Evolutionary conservation across 2,797 vertebrate genomes (phyloP).

Genomic region (Mormyrus hasselquistii): DNA sequence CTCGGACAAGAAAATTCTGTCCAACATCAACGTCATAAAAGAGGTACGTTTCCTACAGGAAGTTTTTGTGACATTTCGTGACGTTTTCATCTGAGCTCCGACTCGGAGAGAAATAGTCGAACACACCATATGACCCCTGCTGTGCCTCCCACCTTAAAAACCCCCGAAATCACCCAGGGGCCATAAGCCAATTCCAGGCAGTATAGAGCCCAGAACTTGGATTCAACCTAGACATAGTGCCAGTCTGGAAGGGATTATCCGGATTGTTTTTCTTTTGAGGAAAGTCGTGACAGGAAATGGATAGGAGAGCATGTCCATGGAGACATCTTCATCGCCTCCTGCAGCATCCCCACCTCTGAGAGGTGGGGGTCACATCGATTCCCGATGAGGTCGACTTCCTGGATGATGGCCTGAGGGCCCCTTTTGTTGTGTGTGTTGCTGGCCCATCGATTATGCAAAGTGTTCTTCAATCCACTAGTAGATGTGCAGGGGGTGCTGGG

Average conservation of each 20-base stretch:
- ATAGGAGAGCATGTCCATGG: slow-evolving; percentile 42
- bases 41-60: no score
- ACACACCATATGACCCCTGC: no score
- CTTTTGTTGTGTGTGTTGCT: background rate
- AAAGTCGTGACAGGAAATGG: slow-evolving; percentile 46
- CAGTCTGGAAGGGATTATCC: background rate
- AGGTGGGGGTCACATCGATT: slow-evolving; percentile 47
- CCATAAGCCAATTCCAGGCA: background rate
- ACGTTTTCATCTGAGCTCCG: no score
- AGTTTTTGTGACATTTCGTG: no score
- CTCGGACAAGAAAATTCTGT: no score
- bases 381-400: slow-evolving; percentile 31
- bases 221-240: background rate
- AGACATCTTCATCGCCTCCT: slow-evolving; percentile 43
- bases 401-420: background rate
- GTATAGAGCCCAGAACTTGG: background rate
- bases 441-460: background rate
- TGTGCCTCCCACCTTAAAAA: background rate
- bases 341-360: slow-evolving; percentile 47
- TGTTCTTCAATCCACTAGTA: background rate
- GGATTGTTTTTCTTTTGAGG: background rate
- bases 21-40: no score
- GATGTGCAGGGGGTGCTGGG: background rate
- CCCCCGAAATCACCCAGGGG: background rate
- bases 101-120: no score